Evolutionary conservation across 2,888 invertebrate species (phyloP).

Genomic region (Lathronympha strigana): DNA sequence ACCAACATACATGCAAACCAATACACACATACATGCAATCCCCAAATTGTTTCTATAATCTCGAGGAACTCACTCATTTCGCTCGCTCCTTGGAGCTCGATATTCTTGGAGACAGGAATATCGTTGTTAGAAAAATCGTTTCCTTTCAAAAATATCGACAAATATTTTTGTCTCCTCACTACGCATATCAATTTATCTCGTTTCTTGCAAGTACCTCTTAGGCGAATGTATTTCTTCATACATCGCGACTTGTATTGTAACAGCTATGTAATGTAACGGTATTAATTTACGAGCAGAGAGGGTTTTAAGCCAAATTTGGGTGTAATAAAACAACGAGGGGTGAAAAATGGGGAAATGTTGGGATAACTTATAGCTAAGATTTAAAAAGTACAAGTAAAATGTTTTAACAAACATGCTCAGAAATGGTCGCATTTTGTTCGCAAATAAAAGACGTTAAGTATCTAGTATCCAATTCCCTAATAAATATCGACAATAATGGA

Average conservation of each 20-base stretch:
- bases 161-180: slow-evolving; percentile 43
- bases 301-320: slow-evolving; percentile 35
- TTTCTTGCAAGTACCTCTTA: slow-evolving; percentile 48
- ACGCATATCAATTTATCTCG: slow-evolving; percentile 59
- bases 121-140: neutral
- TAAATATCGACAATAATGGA: too few species aligned
- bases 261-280: slow-evolving; percentile 54
- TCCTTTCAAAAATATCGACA: slow-evolving; percentile 31
- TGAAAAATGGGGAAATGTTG: slow-evolving; percentile 17
- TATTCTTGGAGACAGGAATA: too few species aligned
- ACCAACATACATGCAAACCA: too few species aligned
- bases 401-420: too few species aligned
- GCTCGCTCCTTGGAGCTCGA: too few species aligned
- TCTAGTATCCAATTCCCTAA: too few species aligned
- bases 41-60: too few species aligned
- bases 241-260: slow-evolving; percentile 54
- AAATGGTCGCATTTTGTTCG: too few species aligned
- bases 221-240: slow-evolving; percentile 51
- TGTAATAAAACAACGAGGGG: slow-evolving; percentile 37
- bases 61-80: too few species aligned
- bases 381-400: too few species aligned
- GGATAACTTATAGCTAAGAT: neutral
- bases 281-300: slow-evolving; percentile 48
- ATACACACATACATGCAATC: too few species aligned
- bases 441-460: too few species aligned